Percentiles rank a stretch among this genome's conserved stretches.
Conservation (phyloP, 1,140 invertebrate species). For the Metaphire vulgaris region DNA sequence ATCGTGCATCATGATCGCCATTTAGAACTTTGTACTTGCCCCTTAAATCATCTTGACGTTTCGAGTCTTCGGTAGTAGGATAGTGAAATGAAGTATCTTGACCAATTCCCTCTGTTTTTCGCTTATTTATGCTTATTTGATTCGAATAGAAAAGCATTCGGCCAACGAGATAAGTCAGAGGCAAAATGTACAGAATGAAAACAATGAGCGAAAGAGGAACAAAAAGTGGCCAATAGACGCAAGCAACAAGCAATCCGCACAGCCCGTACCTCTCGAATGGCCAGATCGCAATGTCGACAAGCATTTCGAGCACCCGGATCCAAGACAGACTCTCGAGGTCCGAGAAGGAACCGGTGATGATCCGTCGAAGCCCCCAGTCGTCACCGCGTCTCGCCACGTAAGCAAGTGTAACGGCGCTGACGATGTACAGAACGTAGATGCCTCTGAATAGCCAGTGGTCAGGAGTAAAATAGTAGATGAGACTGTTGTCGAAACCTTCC, state of each 20-base stretch:
- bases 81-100: too few relatives aligned
- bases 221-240: conserved; percentile 37
- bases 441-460: conserved; percentile 42
- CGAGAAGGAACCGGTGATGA: conserved; percentile 32
- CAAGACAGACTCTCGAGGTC: conserved; percentile 44
- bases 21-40: too few relatives aligned
- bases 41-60: too few relatives aligned
- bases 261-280: conserved; percentile 35
- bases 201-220: conserved; percentile 37
- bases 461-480: conserved; percentile 45
- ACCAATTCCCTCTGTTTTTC: too few relatives aligned
- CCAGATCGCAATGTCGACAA: conserved; percentile 26
- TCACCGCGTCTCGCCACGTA: neutral
- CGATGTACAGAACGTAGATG: conserved; percentile 43
- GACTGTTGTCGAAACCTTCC: conserved; percentile 36
- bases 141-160: conserved; percentile 41
- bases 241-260: conserved; percentile 38
- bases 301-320: conserved; percentile 18
- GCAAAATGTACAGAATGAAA: conserved; percentile 43
- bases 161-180: conserved; percentile 41
- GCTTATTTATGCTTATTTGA: conserved; percentile 3
- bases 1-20: too few relatives aligned
- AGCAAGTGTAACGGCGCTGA: conserved; percentile 38
- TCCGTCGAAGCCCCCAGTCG: conserved; percentile 9
- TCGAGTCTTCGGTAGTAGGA: too few relatives aligned